Evolutionary conservation across 1,140 invertebrate species (phyloP).

Genomic region (Zaprionus davidi): DNA sequence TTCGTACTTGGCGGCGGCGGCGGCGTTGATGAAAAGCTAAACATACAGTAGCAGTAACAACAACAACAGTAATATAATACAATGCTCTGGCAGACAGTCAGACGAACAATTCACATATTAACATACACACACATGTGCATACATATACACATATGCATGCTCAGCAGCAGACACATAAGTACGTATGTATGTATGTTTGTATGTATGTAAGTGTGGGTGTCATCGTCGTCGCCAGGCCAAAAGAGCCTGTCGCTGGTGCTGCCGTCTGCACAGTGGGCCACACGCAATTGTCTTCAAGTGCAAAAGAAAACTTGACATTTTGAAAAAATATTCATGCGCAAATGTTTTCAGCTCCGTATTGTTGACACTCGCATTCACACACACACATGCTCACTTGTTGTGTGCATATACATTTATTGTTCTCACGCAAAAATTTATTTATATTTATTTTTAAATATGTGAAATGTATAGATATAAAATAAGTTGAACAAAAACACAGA

Average conservation of each 20-base stretch:
- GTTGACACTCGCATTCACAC: slow-evolving; percentile 43
- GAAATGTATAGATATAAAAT: slow-evolving; percentile 47
- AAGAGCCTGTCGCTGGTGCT: slow-evolving; percentile 4
- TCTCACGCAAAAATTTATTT: slow-evolving; percentile 63
- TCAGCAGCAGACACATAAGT: slow-evolving; percentile 31
- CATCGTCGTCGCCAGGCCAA: slow-evolving; percentile 1
- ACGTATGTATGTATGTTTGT: not conserved
- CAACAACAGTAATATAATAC: slow-evolving; percentile 58
- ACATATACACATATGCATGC: not conserved
- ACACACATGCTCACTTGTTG: slow-evolving; percentile 14
- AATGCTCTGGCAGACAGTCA: slow-evolving; percentile 69
- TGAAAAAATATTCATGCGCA: slow-evolving; percentile 40
- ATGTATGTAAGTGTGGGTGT: slow-evolving; percentile 5
- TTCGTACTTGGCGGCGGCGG: slow-evolving; percentile 39
- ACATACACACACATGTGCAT: slow-evolving; percentile 27
- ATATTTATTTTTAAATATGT: slow-evolving; percentile 71
- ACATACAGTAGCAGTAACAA: slow-evolving; percentile 53
- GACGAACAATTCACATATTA: slow-evolving; percentile 57
- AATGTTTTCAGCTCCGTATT: slow-evolving; percentile 40
- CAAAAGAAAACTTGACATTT: slow-evolving; percentile 74
- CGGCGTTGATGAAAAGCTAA: slow-evolving; percentile 66
- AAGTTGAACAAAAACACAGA: slow-evolving; percentile 52
- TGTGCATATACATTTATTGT: slow-evolving; percentile 63
- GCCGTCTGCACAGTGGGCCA: slow-evolving; percentile 62
- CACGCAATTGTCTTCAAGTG: slow-evolving; percentile 67